Evolutionary conservation across 2,888 invertebrate genomes (phyloP).

Genomic region (Latrodectus hesperus): DNA sequence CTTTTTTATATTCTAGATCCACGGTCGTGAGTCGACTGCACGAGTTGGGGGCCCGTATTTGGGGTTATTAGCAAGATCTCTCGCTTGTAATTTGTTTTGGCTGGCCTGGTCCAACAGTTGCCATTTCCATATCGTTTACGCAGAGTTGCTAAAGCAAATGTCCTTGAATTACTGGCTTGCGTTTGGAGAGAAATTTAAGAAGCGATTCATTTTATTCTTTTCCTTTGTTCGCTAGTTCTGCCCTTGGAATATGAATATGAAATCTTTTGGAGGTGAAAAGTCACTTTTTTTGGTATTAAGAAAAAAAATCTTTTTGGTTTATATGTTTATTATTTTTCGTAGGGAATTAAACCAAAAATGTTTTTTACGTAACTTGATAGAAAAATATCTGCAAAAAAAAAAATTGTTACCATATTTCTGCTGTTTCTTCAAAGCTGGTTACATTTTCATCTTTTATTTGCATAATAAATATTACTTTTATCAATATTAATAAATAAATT

Average conservation of each 20-base stretch:
- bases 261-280: not conserved
- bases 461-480: no score
- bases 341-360: no score
- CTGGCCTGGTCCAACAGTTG: not conserved
- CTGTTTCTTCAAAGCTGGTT: no score
- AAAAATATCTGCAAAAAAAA: no score
- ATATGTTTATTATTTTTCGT: no score
- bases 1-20: conserved; percentile 6
- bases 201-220: not conserved
- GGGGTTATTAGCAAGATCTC: conserved; percentile 20
- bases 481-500: no score
- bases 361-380: no score
- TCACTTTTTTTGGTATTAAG: no score
- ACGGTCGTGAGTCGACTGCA: conserved; percentile 50
- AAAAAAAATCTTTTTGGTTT: no score
- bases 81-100: conserved; percentile 20
- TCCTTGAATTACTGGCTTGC: conserved; percentile 38
- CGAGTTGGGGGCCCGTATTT: conserved; percentile 26
- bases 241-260: not conserved
- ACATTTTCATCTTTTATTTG: no score
- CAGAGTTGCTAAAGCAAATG: not conserved
- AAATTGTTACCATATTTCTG: no score
- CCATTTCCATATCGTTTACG: conserved; percentile 59
- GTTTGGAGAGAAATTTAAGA: conserved; percentile 2
- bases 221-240: not conserved